Conservation (phyloP, 2,113 vertebrate genomes). For the Oplegnathus fasciatus region DNA sequence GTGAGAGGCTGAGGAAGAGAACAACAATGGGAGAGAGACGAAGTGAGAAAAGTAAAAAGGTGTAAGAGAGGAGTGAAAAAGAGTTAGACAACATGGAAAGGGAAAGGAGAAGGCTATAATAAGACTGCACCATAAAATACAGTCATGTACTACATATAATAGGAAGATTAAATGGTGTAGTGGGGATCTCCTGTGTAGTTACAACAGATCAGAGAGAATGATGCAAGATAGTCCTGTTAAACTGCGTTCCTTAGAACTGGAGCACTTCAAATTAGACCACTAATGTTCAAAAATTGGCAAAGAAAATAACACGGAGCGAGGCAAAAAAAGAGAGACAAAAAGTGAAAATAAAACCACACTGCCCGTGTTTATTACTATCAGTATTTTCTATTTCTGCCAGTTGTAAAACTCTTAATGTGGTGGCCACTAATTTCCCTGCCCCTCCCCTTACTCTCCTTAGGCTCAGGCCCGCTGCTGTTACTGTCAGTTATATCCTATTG, state of each 20-base stretch:
- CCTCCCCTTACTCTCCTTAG: neutral
- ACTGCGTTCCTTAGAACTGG: neutral
- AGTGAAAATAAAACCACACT: conserved; percentile 16
- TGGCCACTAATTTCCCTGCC: conserved; percentile 5
- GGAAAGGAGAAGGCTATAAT: conserved; percentile 5
- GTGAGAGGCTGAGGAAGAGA: conserved; percentile 34
- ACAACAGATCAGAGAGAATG: conserved; percentile 25
- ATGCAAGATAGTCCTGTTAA: conserved; percentile 18
- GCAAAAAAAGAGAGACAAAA: neutral
- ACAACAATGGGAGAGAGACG: conserved; percentile 23
- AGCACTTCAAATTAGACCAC: conserved; percentile 11
- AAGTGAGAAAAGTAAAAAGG: conserved; percentile 21
- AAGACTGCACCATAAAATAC: conserved; percentile 17
- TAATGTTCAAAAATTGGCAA: conserved; percentile 18
- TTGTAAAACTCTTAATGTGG: conserved; percentile 48
- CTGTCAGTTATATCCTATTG: conserved; percentile 76
- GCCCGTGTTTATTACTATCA: conserved; percentile 37
- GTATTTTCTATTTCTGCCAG: conserved; percentile 46
- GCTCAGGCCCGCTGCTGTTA: conserved; percentile 58
- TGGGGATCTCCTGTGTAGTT: conserved; percentile 43
- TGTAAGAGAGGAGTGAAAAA: conserved; percentile 5
- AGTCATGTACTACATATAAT: conserved; percentile 51
- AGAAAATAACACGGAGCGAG: neutral
- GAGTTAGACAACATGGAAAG: conserved; percentile 22
- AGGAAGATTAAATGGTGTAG: conserved; percentile 9